These are phyloP conservation scores for Caenorhabditis sinica DNA, from an alignment of 2,888 invertebrate species.

Conservation along the genomic window DNA sequence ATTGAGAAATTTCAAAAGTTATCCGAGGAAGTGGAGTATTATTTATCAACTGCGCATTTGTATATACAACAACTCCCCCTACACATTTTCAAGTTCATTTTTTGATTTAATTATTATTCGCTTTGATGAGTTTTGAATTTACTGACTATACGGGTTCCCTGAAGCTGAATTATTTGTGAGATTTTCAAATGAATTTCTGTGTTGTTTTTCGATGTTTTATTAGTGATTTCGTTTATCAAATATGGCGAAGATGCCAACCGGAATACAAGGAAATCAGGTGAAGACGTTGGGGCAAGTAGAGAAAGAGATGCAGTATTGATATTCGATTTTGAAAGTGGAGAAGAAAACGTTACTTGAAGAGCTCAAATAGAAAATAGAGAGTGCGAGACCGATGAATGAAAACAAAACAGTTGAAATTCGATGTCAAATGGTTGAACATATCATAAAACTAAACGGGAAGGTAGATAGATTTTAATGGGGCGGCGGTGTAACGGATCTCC, in stretches of 20 bases:
- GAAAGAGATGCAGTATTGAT: too few species aligned
- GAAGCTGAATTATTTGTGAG: slow-evolving; percentile 10
- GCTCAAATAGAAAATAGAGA: too few species aligned
- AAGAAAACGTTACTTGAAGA: too few species aligned
- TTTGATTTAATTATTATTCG: not conserved
- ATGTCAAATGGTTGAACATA: not conserved
- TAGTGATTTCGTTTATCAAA: too few species aligned
- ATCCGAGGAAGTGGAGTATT: slow-evolving; percentile 12
- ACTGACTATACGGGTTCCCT: slow-evolving; percentile 6
- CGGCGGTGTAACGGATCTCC: not conserved
- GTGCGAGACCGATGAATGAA: too few species aligned
- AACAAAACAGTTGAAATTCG: too few species aligned
- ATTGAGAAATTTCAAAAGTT: slow-evolving; percentile 20
- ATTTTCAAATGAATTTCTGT: not conserved
- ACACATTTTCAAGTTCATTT: slow-evolving; percentile 17
- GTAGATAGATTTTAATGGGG: not conserved
- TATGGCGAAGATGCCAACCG: too few species aligned
- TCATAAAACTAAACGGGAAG: not conserved
- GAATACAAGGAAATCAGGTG: too few species aligned
- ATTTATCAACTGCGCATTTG: not conserved
- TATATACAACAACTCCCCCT: not conserved
- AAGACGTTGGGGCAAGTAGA: too few species aligned
- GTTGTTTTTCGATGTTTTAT: not conserved
- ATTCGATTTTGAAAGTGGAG: too few species aligned
- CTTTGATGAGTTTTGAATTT: slow-evolving; percentile 26